A percentile compares a stretch with the other conserved stretches of the same genome.
Evolutionary conservation across 1,140 invertebrate species (phyloP).

Genomic region (Cataglyphis hispanica): DNA sequence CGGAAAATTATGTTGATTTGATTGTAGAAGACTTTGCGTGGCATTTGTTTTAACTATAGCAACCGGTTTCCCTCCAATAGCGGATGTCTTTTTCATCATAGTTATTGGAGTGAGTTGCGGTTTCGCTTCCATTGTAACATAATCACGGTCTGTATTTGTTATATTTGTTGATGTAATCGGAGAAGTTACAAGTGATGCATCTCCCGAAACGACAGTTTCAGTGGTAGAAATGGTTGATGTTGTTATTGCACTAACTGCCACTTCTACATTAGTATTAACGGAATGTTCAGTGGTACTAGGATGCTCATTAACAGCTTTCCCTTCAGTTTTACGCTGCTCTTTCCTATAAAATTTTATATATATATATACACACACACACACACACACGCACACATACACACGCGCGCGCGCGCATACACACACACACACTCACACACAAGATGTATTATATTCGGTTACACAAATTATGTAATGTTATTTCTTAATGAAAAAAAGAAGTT

Average conservation of each 20-base stretch:
- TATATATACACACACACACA: too few species aligned
- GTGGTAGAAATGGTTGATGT: slow-evolving; percentile 52
- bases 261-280: slow-evolving; percentile 62
- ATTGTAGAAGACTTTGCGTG: slow-evolving; percentile 84
- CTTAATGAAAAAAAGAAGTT: too few species aligned
- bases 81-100: slow-evolving; percentile 76
- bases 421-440: too few species aligned
- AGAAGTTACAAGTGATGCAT: slow-evolving; percentile 60
- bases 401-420: too few species aligned
- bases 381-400: too few species aligned
- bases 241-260: slow-evolving; percentile 52
- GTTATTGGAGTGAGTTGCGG: slow-evolving; percentile 57
- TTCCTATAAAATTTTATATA: slow-evolving; percentile 73
- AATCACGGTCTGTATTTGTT: slow-evolving; percentile 58
- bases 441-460: too few species aligned
- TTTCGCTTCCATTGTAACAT: slow-evolving; percentile 60
- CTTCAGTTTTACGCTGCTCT: slow-evolving; percentile 81
- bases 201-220: slow-evolving; percentile 49
- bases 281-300: slow-evolving; percentile 73
- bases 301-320: slow-evolving; percentile 79
- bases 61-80: slow-evolving; percentile 82
- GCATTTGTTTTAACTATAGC: slow-evolving; percentile 83
- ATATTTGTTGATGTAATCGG: slow-evolving; percentile 43
- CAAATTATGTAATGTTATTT: too few species aligned
- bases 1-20: slow-evolving; percentile 85